Evolutionary conservation across 2,797 vertebrate species (phyloP), one percentile per base, ranked within the genome.

Genomic region (Anniella stebbinsi): DNA sequence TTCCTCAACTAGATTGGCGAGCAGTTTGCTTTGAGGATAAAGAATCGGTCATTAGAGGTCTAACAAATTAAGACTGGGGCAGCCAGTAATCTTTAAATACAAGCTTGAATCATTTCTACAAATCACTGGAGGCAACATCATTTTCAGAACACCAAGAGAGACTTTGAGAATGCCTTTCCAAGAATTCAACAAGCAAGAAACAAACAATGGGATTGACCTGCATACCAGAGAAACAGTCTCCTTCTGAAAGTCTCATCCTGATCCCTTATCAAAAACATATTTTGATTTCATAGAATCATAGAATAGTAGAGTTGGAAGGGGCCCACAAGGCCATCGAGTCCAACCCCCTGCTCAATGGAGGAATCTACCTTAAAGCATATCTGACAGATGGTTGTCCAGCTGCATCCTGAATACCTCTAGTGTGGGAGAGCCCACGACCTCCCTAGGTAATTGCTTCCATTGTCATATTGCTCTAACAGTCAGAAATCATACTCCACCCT

Each of bases 21-120:
- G 78, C 1, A 0, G 78, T 2, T 0, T 0, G 0, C 1, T 0
- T 0, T 0, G 0, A 0, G 0, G 86, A 63, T 78, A n/a, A 0
- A 85, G 91, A 91, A 93, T 54, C 89, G 87, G 84, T 80, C 77
- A 88, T 89, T 88, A 92, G 0, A 0, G 69, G 76, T 84, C 57
- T 91, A 91, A 12, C 45, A 89, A 90, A 90, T 92, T 94, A 92
- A 36, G 0, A 89, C 48, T 12, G 48, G 57, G 88, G 60, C 48
- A 69, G 73, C 90, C 85, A 93, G 70, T 91, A 94, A 94, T 94
- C 86, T 92, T 73, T 12, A 77, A 91, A 87, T 60, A 10, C 0
- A 69, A 80, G 66, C 88, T n/a, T 2, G 76, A 66, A 88, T 90
- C 78, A 87, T 90, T 90, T 91, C 85, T 45, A 88, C 84, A 93